Evolutionary conservation across 1,140 invertebrate genomes (phyloP).

Genomic region (Sitobion miscanthi): DNA sequence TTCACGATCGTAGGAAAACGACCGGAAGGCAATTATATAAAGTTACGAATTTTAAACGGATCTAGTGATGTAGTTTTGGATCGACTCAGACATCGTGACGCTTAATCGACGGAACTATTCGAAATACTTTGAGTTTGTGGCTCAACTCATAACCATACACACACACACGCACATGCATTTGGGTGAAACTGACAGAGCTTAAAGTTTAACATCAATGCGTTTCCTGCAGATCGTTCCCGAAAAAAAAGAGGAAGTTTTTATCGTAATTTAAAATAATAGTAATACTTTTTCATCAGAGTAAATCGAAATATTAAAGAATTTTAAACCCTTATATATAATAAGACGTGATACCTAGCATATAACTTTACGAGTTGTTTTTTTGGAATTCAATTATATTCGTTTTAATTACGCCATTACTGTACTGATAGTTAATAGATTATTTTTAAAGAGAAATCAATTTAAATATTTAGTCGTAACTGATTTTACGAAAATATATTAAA

Average conservation of each 20-base stretch:
- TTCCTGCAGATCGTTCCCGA: background rate
- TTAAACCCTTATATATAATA: background rate
- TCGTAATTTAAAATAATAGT: conserved; percentile 18
- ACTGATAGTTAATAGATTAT: background rate
- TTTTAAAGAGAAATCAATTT: background rate
- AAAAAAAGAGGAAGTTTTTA: background rate
- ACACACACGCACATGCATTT: background rate
- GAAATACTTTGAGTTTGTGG: background rate
- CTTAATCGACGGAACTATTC: background rate
- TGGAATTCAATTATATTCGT: background rate
- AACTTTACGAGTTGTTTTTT: background rate
- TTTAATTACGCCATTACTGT: no score
- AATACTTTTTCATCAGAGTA: background rate
- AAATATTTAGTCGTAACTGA: background rate
- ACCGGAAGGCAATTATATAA: conserved; percentile 17
- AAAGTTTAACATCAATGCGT: conserved; percentile 4
- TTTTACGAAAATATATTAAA: background rate
- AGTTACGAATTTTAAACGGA: background rate
- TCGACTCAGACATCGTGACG: background rate
- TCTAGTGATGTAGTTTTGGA: conserved; percentile 10
- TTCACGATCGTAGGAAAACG: background rate
- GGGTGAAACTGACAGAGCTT: conserved; percentile 9
- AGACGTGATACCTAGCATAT: background rate
- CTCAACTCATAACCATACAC: no score
- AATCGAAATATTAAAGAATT: background rate